These are phyloP conservation scores for Gymnothorax javanicus DNA, from an alignment of 2,797 vertebrate species.

Conservation along the genomic window DNA sequence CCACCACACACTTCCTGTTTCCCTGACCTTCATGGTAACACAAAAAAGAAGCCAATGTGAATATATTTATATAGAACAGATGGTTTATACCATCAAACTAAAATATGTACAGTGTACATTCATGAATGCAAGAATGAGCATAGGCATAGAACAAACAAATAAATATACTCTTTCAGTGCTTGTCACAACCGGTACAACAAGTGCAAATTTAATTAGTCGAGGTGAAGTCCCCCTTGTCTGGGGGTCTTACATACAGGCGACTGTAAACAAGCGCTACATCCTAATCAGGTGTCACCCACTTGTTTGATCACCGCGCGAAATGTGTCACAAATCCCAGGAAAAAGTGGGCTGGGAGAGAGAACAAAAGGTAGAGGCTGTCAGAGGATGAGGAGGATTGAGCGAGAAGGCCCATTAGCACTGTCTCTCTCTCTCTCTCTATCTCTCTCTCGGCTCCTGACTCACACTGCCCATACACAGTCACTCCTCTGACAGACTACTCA, in stretches of 20 bases:
- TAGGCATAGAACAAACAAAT: slow-evolving; percentile 73
- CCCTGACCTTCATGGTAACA: slow-evolving; percentile 40
- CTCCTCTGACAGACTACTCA: slow-evolving; percentile 65
- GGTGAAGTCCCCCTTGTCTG: slow-evolving; percentile 86
- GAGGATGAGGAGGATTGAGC: slow-evolving; percentile 74
- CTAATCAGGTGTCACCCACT: slow-evolving; percentile 91
- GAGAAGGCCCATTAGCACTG: slow-evolving; percentile 85
- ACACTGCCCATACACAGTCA: slow-evolving; percentile 71
- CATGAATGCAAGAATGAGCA: slow-evolving; percentile 67
- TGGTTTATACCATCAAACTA: slow-evolving; percentile 20
- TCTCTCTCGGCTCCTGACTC: slow-evolving; percentile 71
- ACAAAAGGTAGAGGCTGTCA: slow-evolving; percentile 91
- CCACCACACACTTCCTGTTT: slow-evolving; percentile 2
- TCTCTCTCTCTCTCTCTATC: slow-evolving; percentile 72
- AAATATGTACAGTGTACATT: slow-evolving; percentile 57
- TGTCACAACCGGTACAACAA: slow-evolving; percentile 83
- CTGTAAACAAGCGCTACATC: slow-evolving; percentile 89
- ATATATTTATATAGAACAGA: slow-evolving; percentile 49
- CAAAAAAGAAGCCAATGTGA: slow-evolving; percentile 36
- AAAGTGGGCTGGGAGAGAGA: slow-evolving; percentile 82
- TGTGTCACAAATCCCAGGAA: slow-evolving; percentile 91
- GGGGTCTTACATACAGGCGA: slow-evolving; percentile 79
- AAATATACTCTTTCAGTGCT: slow-evolving; percentile 73
- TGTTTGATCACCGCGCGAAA: slow-evolving; percentile 91
- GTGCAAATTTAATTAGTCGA: slow-evolving; percentile 96